Evolutionary conservation across 2,797 vertebrate genomes (phyloP).

Genomic region (Ctenopoma multispine): DNA sequence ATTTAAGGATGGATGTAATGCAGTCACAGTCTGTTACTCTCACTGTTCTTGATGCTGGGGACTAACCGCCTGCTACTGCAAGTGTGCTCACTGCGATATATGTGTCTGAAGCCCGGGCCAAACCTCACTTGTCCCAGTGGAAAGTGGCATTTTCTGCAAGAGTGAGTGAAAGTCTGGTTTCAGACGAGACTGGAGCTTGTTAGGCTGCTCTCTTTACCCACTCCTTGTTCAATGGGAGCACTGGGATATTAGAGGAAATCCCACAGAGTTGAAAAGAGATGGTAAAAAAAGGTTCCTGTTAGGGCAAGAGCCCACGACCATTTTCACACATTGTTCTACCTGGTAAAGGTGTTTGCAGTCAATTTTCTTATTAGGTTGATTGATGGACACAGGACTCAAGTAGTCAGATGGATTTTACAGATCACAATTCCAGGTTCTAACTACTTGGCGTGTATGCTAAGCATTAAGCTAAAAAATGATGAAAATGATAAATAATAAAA

Average conservation of each 20-base stretch:
- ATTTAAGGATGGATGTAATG: slow-evolving; percentile 25
- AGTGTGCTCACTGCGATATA: slow-evolving; percentile 48
- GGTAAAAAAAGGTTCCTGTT: slow-evolving; percentile 60
- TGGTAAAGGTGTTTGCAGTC: slow-evolving; percentile 58
- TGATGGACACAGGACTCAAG: slow-evolving; percentile 14
- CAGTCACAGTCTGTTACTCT: slow-evolving; percentile 70
- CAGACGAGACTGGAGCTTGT: slow-evolving; percentile 66
- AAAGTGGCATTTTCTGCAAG: slow-evolving; percentile 75
- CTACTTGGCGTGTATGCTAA: neutral
- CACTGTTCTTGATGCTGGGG: slow-evolving; percentile 70
- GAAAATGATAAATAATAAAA: too few relatives aligned
- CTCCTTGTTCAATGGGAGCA: slow-evolving; percentile 59
- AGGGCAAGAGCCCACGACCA: slow-evolving; percentile 40
- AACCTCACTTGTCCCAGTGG: slow-evolving; percentile 72
- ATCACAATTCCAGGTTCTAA: slow-evolving; percentile 11
- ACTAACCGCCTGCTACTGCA: slow-evolving; percentile 59
- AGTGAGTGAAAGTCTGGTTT: slow-evolving; percentile 73
- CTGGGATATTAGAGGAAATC: slow-evolving; percentile 75
- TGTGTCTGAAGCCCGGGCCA: slow-evolving; percentile 74
- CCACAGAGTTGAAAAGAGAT: slow-evolving; percentile 61
- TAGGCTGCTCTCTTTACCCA: slow-evolving; percentile 55
- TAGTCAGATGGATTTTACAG: slow-evolving; percentile 38
- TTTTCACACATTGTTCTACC: slow-evolving; percentile 68
- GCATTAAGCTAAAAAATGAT: too few relatives aligned
- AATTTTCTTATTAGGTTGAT: slow-evolving; percentile 47